phyloP scores from a whole-genome alignment of 2,797 vertebrate genomes.

The Gobio occitaniae region DNA sequence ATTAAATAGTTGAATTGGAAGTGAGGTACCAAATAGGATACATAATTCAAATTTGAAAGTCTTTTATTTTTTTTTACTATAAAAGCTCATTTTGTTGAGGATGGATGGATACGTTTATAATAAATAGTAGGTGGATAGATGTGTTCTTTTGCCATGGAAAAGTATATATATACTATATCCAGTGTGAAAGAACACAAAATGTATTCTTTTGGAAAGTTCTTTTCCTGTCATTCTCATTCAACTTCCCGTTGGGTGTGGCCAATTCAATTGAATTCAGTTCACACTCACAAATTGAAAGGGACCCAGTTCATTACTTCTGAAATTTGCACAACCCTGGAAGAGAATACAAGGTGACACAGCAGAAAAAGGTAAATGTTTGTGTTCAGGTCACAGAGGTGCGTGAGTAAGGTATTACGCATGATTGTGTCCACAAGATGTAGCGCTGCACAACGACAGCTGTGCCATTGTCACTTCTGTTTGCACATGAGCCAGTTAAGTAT shows the following conservation, averaged over 20 bases:
- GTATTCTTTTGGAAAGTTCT: background rate
- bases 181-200: background rate
- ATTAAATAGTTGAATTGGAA: constrained; percentile 1
- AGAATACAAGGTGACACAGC: background rate
- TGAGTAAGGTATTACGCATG: constrained; percentile 79
- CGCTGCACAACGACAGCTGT: constrained; percentile 82
- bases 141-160: background rate
- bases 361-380: constrained; percentile 3
- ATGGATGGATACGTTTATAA: background rate
- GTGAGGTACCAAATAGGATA: background rate
- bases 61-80: background rate
- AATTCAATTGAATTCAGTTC: background rate
- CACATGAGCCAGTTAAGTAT: constrained; percentile 75
- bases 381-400: background rate
- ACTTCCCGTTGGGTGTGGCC: background rate
- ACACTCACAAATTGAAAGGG: background rate
- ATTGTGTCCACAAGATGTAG: constrained; percentile 81
- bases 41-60: background rate
- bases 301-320: background rate
- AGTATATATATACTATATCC: background rate
- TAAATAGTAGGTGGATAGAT: background rate
- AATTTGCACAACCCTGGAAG: background rate
- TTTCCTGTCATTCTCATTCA: background rate
- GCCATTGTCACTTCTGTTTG: constrained; percentile 83
- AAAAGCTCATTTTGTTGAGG: background rate